Percentiles rank a stretch among this genome's conserved stretches.
Conservation (phyloP, 2,113 vertebrate species). For the Pedetes capensis region DNA sequence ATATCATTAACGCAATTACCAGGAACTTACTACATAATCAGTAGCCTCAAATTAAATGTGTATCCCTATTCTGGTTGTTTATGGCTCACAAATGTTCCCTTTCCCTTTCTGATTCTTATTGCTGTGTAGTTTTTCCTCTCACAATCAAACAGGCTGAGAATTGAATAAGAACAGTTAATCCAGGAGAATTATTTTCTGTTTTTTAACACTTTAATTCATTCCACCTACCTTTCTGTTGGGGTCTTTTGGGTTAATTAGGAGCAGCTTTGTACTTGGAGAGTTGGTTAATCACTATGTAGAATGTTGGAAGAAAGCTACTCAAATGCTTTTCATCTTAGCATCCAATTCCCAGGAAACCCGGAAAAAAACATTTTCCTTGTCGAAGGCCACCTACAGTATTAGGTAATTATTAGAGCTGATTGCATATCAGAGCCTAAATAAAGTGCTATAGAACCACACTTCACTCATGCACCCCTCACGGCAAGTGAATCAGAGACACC, state of each 20-base stretch:
- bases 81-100: not conserved
- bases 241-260: constrained; percentile 53
- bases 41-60: not conserved
- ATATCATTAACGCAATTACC: not conserved
- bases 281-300: constrained; percentile 48
- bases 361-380: constrained; percentile 14
- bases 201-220: constrained; percentile 55
- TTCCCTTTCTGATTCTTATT: constrained; percentile 15
- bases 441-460: constrained; percentile 68
- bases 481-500: constrained; percentile 73
- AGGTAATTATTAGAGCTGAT: constrained; percentile 82
- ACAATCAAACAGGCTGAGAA: not conserved
- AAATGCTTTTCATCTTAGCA: constrained; percentile 58
- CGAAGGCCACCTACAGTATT: constrained; percentile 15
- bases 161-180: not conserved
- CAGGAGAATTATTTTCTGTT: constrained; percentile 28
- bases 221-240: constrained; percentile 22
- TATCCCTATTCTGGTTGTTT: not conserved
- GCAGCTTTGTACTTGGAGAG: constrained; percentile 33
- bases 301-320: constrained; percentile 33
- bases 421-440: constrained; percentile 79
- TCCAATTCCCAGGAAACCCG: constrained; percentile 29
- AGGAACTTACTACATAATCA: not conserved
- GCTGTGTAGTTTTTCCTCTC: not conserved
- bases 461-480: constrained; percentile 74